Conservation (phyloP, 1,140 invertebrate species). For the Drosophila rhopaloa region DNA sequence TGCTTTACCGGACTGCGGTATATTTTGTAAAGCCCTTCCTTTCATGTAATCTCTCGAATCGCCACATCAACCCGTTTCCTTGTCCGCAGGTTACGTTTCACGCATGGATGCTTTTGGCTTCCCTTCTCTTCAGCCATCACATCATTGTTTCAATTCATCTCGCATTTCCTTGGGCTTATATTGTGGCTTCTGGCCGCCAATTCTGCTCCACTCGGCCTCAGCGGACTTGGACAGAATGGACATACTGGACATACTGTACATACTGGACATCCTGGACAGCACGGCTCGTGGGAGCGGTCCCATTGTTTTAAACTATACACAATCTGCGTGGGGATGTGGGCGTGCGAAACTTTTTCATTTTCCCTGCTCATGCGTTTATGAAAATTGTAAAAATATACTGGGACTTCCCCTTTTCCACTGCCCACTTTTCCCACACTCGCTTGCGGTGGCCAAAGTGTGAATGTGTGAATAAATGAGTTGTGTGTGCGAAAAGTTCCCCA, state of each 20-base stretch:
- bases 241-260: constrained; percentile 22
- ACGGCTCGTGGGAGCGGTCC: constrained; percentile 6
- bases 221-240: constrained; percentile 5
- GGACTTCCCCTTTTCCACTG: constrained; percentile 11
- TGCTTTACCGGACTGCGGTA: neutral
- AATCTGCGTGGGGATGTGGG: constrained; percentile 1
- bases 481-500: constrained; percentile 36
- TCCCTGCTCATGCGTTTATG: constrained; percentile 55
- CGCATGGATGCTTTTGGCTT: constrained; percentile 22
- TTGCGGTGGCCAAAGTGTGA: constrained; percentile 44
- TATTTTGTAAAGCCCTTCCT: neutral
- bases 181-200: constrained; percentile 21
- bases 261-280: constrained; percentile 27
- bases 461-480: constrained; percentile 47
- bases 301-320: constrained; percentile 45
- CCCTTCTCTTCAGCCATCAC: neutral
- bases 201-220: constrained; percentile 19
- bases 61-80: constrained; percentile 17
- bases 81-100: constrained; percentile 31
- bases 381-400: constrained; percentile 59
- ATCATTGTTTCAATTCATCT: constrained; percentile 6
- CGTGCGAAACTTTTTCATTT: constrained; percentile 23
- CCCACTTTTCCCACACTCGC: neutral
- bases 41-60: constrained; percentile 9
- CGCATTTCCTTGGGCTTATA: constrained; percentile 13